These are phyloP conservation scores for Pachycephus smyrnensis DNA, from an alignment of 2,888 invertebrate genomes.

Conservation along the genomic window DNA sequence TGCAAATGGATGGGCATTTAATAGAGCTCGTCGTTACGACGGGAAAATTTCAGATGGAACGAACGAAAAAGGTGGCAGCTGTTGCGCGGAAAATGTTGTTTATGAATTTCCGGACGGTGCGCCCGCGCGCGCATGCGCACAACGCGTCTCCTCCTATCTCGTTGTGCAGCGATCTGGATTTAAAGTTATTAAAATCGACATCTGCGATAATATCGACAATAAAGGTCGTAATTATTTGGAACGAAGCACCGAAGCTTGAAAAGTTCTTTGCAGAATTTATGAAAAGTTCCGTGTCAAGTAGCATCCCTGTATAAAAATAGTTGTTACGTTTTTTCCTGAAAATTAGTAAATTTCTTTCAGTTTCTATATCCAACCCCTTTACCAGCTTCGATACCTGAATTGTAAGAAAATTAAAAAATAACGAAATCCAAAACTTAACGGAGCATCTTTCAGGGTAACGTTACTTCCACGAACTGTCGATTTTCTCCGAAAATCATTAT, in stretches of 20 bases:
- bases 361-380: background rate
- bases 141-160: constrained; percentile 29
- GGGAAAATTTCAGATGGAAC: constrained; percentile 11
- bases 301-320: background rate
- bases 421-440: background rate
- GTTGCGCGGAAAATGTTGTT: constrained; percentile 9
- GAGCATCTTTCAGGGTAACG: background rate
- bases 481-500: background rate
- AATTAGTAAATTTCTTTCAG: background rate
- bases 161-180: constrained; percentile 21
- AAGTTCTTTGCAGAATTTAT: background rate
- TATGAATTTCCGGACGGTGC: background rate
- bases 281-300: background rate
- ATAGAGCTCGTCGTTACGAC: constrained; percentile 33
- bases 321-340: background rate
- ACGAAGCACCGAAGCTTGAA: background rate
- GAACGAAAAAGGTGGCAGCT: constrained; percentile 19
- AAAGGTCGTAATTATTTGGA: constrained; percentile 4
- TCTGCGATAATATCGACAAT: constrained; percentile 23
- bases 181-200: constrained; percentile 28
- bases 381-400: background rate
- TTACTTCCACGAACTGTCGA: background rate
- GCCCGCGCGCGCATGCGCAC: background rate
- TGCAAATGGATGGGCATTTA: constrained; percentile 58
- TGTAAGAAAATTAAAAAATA: background rate